These are phyloP conservation scores for Chaetops frenatus DNA, from an alignment of 2,113 vertebrate species.

Conservation along the genomic window DNA sequence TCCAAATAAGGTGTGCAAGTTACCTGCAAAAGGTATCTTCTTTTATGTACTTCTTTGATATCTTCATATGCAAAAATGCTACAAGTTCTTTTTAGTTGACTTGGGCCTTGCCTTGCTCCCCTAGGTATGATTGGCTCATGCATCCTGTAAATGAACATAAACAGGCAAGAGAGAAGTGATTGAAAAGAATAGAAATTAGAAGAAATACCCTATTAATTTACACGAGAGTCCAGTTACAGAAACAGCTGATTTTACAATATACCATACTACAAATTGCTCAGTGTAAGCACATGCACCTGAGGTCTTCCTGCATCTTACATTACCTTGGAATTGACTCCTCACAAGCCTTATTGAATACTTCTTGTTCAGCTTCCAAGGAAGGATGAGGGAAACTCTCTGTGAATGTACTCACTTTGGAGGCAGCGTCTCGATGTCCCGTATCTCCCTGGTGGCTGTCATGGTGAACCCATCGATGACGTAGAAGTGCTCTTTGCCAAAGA, in stretches of 20 bases:
- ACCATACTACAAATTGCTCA: neutral
- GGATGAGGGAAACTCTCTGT: neutral
- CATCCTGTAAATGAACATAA: slow-evolving; percentile 70
- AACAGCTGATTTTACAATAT: neutral
- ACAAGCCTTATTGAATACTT: neutral
- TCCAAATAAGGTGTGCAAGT: neutral
- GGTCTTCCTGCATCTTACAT: neutral
- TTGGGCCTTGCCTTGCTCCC: slow-evolving; percentile 93
- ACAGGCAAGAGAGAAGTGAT: neutral
- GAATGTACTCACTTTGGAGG: slow-evolving; percentile 83
- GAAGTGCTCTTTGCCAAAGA: slow-evolving; percentile 98
- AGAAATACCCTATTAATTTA: neutral
- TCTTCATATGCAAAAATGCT: slow-evolving; percentile 98
- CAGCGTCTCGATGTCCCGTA: slow-evolving; percentile 94
- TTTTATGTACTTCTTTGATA: slow-evolving; percentile 98
- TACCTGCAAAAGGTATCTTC: slow-evolving; percentile 95
- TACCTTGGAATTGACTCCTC: neutral
- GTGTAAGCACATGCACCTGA: neutral
- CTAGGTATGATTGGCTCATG: slow-evolving; percentile 96
- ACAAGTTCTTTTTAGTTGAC: slow-evolving; percentile 92
- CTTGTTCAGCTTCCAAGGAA: neutral
- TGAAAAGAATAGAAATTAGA: neutral
- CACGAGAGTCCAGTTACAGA: neutral
- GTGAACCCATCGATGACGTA: slow-evolving; percentile 99
- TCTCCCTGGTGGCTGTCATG: slow-evolving; percentile 94